Conservation (phyloP, 2,797 vertebrate genomes). For the Eleutherodactylus coqui region DNA sequence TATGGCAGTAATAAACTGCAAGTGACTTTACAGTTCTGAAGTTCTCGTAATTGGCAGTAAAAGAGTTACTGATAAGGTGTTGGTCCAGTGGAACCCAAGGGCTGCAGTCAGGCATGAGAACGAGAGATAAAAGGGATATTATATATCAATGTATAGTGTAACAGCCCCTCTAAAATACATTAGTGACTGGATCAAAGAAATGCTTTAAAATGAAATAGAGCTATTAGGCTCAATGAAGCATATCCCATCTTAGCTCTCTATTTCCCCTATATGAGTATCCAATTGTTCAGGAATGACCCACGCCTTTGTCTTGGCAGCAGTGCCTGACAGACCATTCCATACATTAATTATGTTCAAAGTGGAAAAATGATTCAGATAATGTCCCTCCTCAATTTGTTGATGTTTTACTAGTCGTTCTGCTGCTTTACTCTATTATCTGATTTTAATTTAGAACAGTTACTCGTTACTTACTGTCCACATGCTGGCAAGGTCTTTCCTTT, state of each 20-base stretch:
- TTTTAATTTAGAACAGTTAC: slow-evolving; percentile 46
- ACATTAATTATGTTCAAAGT: slow-evolving; percentile 65
- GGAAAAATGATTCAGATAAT: slow-evolving; percentile 62
- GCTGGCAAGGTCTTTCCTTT: not conserved
- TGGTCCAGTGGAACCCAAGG: slow-evolving; percentile 18
- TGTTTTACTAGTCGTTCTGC: slow-evolving; percentile 51
- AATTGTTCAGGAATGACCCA: slow-evolving; percentile 56
- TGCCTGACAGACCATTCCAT: slow-evolving; percentile 55
- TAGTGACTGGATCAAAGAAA: slow-evolving; percentile 64
- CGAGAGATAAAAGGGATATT: slow-evolving; percentile 54
- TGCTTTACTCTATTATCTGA: slow-evolving; percentile 51
- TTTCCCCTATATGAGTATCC: slow-evolving; percentile 64
- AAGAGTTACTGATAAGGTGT: slow-evolving; percentile 33
- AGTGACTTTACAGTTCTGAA: slow-evolving; percentile 3
- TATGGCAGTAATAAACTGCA: not conserved
- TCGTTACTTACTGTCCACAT: slow-evolving; percentile 11
- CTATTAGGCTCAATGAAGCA: slow-evolving; percentile 56
- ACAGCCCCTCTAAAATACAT: slow-evolving; percentile 35
- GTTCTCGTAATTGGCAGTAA: not conserved
- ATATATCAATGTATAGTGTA: slow-evolving; percentile 61
- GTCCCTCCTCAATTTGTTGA: slow-evolving; percentile 49
- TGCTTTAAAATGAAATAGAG: slow-evolving; percentile 34
- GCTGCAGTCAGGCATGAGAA: slow-evolving; percentile 30
- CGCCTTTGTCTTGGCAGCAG: slow-evolving; percentile 53
- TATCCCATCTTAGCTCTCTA: slow-evolving; percentile 39